phyloP scores from a whole-genome alignment of 1,140 invertebrate genomes.

The Trinorchestia longiramus region DNA sequence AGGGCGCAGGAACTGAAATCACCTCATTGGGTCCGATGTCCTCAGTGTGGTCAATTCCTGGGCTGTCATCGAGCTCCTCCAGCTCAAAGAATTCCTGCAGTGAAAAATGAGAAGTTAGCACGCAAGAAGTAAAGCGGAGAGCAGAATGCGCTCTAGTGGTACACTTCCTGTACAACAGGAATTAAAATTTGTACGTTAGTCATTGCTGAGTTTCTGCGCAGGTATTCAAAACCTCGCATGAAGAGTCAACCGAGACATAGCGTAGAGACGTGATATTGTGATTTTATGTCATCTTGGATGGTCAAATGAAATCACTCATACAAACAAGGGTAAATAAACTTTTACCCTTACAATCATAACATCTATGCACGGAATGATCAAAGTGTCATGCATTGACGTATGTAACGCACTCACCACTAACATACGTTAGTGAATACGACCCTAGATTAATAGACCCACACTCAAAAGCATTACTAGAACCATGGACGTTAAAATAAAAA shows the following conservation, averaged over 20 bases:
- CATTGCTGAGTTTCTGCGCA: too few relatives aligned
- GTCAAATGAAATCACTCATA: too few relatives aligned
- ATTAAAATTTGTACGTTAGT: too few relatives aligned
- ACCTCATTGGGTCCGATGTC: slow-evolving; percentile 21
- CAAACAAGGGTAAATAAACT: too few relatives aligned
- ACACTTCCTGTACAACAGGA: too few relatives aligned
- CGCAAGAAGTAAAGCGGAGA: neutral
- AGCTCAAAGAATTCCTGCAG: slow-evolving; percentile 24
- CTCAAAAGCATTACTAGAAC: neutral
- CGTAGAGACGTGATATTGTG: too few relatives aligned
- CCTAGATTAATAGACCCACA: neutral
- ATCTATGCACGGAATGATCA: neutral
- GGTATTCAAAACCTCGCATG: too few relatives aligned
- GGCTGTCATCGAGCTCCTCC: neutral
- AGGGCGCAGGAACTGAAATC: neutral
- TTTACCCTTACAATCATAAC: neutral
- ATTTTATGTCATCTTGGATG: too few relatives aligned
- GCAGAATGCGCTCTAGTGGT: neutral
- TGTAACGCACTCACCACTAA: neutral
- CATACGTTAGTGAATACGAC: neutral
- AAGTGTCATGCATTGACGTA: neutral
- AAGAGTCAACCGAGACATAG: too few relatives aligned
- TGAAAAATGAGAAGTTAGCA: neutral
- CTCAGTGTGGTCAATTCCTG: neutral
- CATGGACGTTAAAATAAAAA: neutral